Base-by-base conservation (phyloP, 2,888 invertebrate species). In the Acronicta aceris region DNA sequence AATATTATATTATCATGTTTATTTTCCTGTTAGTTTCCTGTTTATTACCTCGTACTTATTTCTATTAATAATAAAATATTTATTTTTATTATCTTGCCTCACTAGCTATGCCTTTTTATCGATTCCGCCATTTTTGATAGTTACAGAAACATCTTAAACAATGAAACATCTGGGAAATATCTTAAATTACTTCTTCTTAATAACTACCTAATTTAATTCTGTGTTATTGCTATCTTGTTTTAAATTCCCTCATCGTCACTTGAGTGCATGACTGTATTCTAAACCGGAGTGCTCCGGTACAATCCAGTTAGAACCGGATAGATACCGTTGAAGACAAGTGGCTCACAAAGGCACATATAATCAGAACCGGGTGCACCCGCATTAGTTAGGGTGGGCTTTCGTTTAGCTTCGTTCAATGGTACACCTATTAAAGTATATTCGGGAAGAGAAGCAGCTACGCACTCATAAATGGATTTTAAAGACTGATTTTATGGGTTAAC, bases 271-370 rank as follows among this genome's bases (percentile, higher is more conserved):
- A 49, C 36, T 56, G 30, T 51, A 65, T 56, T 74, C 58, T 42
- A 55, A 33, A 21, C n/a, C 25, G 48, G 36, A 56, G 50, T 43
- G 46, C 49, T 48, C 57, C 40, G 42, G 53, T 16, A 49, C 7
- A 47, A 58, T 54, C 40, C 16, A 50, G 59, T 49, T 54, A 57
- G 15, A 59, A 46, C 52, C 27, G 15, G 17, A 51, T 64, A 53
- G 41, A 48, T 46, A 27, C 5, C 13, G 45, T 58, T 50, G 16
- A 49, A 58, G 45, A 54, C 27, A 51, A 65, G 48, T 1, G 46
- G 25, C 49, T 56, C n/a, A 56, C 59, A 62, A 74, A 74, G 53
- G 59, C 58, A 43, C 56, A 21, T 60, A 43, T 59, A 67, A 62
- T 68, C 62, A 60, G 47, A 57, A 56, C 45, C 12, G 48, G 47